Conservation (phyloP, 2,113 vertebrate genomes). For the Oophaga pumilio region DNA sequence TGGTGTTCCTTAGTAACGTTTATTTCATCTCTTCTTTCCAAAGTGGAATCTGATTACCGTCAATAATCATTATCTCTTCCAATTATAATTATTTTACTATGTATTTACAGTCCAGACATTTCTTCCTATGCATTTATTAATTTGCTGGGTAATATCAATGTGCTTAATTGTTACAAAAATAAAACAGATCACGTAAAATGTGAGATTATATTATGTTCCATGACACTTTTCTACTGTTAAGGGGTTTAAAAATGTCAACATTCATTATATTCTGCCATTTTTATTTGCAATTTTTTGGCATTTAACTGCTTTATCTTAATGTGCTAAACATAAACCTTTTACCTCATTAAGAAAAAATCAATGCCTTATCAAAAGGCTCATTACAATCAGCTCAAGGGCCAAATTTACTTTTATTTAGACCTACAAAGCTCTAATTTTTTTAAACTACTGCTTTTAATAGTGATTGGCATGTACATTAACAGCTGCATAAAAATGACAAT, state of each 20-base stretch:
- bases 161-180: slow-evolving; percentile 26
- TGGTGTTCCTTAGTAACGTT: background rate
- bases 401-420: slow-evolving; percentile 35
- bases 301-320: slow-evolving; percentile 56
- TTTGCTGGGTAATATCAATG: background rate
- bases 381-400: slow-evolving; percentile 59
- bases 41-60: background rate
- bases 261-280: slow-evolving; percentile 54
- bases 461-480: slow-evolving; percentile 40
- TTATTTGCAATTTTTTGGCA: slow-evolving; percentile 56
- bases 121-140: background rate
- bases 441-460: slow-evolving; percentile 20
- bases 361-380: slow-evolving; percentile 55
- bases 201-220: slow-evolving; percentile 6
- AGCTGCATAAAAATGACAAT: slow-evolving; percentile 27
- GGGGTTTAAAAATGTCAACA: slow-evolving; percentile 59
- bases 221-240: slow-evolving; percentile 36
- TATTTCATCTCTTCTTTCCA: background rate
- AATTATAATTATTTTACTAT: background rate
- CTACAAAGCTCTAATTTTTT: slow-evolving; percentile 23
- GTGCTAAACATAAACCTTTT: slow-evolving; percentile 55
- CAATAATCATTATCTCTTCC: background rate
- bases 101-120: background rate
- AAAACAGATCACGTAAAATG: slow-evolving; percentile 32
- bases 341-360: slow-evolving; percentile 58